Base-by-base conservation (phyloP, 2,888 invertebrate species). In the Netelia melanura region DNA sequence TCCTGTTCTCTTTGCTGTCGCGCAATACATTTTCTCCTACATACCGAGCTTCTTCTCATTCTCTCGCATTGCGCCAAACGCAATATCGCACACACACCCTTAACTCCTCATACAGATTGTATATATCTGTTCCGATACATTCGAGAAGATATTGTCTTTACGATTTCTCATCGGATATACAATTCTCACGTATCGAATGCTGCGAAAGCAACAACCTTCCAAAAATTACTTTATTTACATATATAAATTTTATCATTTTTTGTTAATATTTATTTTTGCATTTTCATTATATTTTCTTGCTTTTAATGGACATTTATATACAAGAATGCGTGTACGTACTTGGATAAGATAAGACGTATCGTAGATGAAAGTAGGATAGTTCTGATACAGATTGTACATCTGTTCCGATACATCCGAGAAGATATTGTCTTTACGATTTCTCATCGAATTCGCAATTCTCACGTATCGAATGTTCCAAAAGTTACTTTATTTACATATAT, bases 91-190 rank as follows among this genome's bases (percentile, higher is more conserved):
- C 43, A 43, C 76, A 14, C 30, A 30, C 5, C 67, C 74, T 61
- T 67, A 43, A 61, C 44, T 58, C 65, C 30, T 62, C 58, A 21
- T 48, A 10, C 14, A 48, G 10, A 14, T 48, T 14, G 11, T 62
- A 30, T 62, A 30, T 62, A 62, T 62, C 25, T 30, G n/a, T 30
- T 25, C 30, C 6, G 65, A 67, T 81, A 48, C 38, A 74, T 25
- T 74, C 21, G 38, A 74, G 80, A 81, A 72, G 67, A 74, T 81
- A 81, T 84, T 77, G 84, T 81, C 77, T 84, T 81, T 77, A 77
- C 81, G 81, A 81, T 81, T 84, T 71, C 67, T 67, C 52, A 38
- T 14, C 54, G 62, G 17, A 65, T 74, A 74, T 38, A 67, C 58
- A 23, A 74, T 56, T 61, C 64, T 17, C 52, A 48, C 44, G 56